These are phyloP conservation scores for Argopecten irradians DNA, from an alignment of 1,140 invertebrate species.

Conservation along the genomic window DNA sequence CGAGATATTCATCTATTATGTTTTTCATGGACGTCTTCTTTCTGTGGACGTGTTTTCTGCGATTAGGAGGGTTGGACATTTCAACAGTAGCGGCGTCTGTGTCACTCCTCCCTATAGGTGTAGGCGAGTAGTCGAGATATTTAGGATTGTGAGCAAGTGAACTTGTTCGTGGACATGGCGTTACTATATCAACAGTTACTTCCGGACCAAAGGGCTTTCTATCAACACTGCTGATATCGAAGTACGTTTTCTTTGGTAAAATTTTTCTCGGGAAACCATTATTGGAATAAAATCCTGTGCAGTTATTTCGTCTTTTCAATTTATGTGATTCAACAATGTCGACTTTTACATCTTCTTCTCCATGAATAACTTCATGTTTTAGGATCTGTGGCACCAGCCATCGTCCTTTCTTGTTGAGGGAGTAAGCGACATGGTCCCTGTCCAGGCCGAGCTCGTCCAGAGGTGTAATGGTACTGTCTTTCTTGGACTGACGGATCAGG, in stretches of 20 bases:
- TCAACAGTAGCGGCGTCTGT: no score
- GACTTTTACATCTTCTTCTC: not conserved
- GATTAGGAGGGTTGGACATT: not conserved
- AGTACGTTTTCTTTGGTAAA: constrained; percentile 29
- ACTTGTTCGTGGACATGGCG: constrained; percentile 40
- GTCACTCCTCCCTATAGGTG: no score
- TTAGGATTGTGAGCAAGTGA: constrained; percentile 49
- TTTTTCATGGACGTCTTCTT: not conserved
- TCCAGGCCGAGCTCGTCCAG: constrained; percentile 31
- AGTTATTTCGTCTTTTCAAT: not conserved
- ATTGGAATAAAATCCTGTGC: constrained; percentile 1
- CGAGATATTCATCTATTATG: not conserved
- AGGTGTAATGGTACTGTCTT: not conserved
- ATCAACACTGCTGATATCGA: constrained; percentile 7
- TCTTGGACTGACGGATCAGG: constrained; percentile 2
- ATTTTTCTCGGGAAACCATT: not conserved
- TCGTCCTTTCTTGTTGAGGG: constrained; percentile 52
- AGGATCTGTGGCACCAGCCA: constrained; percentile 45
- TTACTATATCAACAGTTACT: constrained; percentile 33
- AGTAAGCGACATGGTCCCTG: constrained; percentile 41
- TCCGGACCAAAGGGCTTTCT: not conserved
- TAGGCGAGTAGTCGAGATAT: no score
- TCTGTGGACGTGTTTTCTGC: not conserved
- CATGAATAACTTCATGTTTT: constrained; percentile 31
- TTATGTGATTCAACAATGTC: constrained; percentile 30